Base-by-base conservation (phyloP, 2,888 invertebrate species). In the Pantelozetes paolii region DNA sequence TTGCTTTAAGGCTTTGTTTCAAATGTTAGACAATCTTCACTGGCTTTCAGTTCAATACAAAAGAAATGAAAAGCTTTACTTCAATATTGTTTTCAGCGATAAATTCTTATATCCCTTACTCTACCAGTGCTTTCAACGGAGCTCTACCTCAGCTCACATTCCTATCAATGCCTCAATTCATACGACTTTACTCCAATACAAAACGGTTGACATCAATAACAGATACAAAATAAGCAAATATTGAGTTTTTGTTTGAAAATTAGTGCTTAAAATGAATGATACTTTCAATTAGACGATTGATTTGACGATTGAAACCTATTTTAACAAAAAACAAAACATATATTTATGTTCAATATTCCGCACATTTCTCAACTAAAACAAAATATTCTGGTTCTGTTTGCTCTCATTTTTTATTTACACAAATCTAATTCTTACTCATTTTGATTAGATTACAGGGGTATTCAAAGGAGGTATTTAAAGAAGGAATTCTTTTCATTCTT, bases 1-100 rank as follows among this genome's bases (percentile, higher is more conserved):
- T 15, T 67, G 67, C 40, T 67, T 67, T 67, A 42, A 67, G 67
- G 67, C 67, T 42, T 67, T 67, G 36, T 67, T 67, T 67, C 1
- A 67, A 36, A 67, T 40, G 9, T 5, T 36, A 13, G 30, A 42
- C 42, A 40, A 67, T 67, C 67, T 36, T 62, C 20, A 11, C 18
- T 62, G 32, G 32, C 32, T 62, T 62, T 67, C 42, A 40, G 20
- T 42, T 23, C 23, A 15, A 23, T 42, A 42, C 13, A 23, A 42
- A 23, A 67, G 42, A 40, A 40, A 20, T 42, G 40, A 42, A 67
- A n/a, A 67, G 67, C 20, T 67, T 67, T 67, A 20, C 11, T 67
- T 23, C 67, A 67, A 36, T 40, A 67, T 67, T n/a, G n/a, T 32
- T 15, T 26, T 3, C 40, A 67, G 42, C 13, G 42, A 42, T 26